Evolutionary conservation across 2,888 invertebrate species (phyloP), one percentile per base, ranked within the genome.

Genomic region (Lepidocyrtinus sp.): DNA sequence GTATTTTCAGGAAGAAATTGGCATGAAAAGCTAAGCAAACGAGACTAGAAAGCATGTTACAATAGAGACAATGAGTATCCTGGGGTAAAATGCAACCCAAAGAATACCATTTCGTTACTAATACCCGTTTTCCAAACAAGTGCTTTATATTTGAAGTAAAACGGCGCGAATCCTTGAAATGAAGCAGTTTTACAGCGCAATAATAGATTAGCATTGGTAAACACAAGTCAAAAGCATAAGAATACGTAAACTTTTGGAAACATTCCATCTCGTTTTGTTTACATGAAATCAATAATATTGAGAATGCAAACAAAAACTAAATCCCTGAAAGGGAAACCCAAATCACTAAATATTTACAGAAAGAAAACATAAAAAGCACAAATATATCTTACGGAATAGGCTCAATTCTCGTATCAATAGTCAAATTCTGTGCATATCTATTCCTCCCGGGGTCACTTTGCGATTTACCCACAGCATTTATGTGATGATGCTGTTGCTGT

Each of bases 371-470:
- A n/a, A n/a, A n/a, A n/a, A n/a, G n/a, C n/a, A n/a, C n/a, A n/a
- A n/a, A n/a, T n/a, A n/a, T n/a, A n/a, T 78, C 85, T 85, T 84
- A 85, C 85, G 82, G 71, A 63, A 84, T 67, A 71, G 85, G 84
- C 65, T 85, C 85, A 68, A 82, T 82, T 78, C 85, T 75, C 61
- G 85, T 85, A 65, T 85, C 85, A 79, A 85, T 85, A 61, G 85
- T 84, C 67, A 85, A 76, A 73, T 81, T 83, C 72, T 84, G 82
- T 68, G 81, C 82, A 77, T 79, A 83, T 69, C 82, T 81, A 78
- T 68, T 78, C 63, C 83, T 80, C 73, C 78, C 77, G 26, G 83
- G 76, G 62, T 77, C 80, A 64, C 71, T 59, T n/a, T 77, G 64
- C 65, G 81, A 59, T 71, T 71, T 77, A 75, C 64, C 63, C n/a